Evolutionary conservation across 2,888 invertebrate species (phyloP).

Genomic region (Ophraella communa): DNA sequence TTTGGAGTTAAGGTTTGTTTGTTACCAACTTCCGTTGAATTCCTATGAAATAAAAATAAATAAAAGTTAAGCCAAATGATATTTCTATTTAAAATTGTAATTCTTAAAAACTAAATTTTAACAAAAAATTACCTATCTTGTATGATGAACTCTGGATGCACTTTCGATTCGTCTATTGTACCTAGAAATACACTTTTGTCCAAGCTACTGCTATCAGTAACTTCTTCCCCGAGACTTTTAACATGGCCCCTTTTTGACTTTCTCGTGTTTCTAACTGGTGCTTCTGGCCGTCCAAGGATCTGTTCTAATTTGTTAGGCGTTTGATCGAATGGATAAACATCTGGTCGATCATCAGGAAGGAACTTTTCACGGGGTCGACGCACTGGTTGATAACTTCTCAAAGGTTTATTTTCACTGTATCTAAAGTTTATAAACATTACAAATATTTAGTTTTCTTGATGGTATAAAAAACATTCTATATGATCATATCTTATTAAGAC

Average conservation of each 20-base stretch:
- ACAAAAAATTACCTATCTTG: constrained; percentile 22
- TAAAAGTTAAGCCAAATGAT: too few relatives aligned
- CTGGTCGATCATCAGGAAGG: constrained; percentile 45
- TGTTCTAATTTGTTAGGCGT: constrained; percentile 57
- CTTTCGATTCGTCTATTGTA: constrained; percentile 57
- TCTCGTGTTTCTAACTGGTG: constrained; percentile 50
- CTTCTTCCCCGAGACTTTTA: constrained; percentile 63
- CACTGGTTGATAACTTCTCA: constrained; percentile 63
- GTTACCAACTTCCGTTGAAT: constrained; percentile 6
- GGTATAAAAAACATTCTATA: too few relatives aligned
- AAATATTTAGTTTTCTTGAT: constrained; percentile 14
- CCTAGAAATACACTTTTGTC: constrained; percentile 53
- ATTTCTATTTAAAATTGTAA: too few relatives aligned
- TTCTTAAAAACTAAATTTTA: too few relatives aligned
- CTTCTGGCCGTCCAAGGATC: constrained; percentile 56
- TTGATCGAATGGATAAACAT: constrained; percentile 49
- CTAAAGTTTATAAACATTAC: constrained; percentile 41
- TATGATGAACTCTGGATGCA: constrained; percentile 36
- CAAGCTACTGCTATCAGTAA: constrained; percentile 53
- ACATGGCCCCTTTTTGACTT: constrained; percentile 54
- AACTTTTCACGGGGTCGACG: constrained; percentile 57
- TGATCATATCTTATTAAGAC: too few relatives aligned
- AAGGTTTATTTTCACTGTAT: constrained; percentile 53
- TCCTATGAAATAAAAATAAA: not conserved
- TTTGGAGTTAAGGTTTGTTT: constrained; percentile 51